Conservation (phyloP, 2,113 vertebrate genomes). For the Enhydra lutris region DNA sequence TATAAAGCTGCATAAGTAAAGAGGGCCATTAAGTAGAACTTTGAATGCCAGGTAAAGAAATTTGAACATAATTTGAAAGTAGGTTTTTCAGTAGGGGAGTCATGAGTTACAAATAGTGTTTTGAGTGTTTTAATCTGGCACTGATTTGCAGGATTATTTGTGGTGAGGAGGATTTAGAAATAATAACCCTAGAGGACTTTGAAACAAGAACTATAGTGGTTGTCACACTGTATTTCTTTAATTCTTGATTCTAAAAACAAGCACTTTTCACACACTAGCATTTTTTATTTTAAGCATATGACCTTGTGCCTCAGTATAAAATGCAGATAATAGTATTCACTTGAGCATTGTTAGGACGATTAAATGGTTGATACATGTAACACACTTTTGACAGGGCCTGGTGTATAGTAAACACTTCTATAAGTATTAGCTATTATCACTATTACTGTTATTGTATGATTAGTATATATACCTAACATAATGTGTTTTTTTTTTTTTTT, state of each 20-base stretch:
- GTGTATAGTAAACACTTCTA: not conserved
- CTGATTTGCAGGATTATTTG: not conserved
- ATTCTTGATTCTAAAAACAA: not conserved
- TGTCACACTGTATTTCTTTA: constrained; percentile 1
- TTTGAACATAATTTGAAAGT: not conserved
- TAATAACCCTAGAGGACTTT: not conserved
- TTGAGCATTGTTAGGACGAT: constrained; percentile 2
- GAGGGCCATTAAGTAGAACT: not conserved
- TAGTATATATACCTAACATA: not conserved
- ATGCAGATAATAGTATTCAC: not conserved
- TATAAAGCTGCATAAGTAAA: constrained; percentile 17
- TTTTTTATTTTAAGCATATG: not conserved
- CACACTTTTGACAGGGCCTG: not conserved
- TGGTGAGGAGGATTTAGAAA: not conserved
- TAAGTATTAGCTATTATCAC: constrained; percentile 3
- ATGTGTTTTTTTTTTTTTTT: not conserved
- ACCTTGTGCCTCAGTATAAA: constrained; percentile 21
- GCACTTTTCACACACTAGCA: not conserved
- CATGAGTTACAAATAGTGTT: not conserved
- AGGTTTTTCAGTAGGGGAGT: not conserved
- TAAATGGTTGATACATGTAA: constrained; percentile 24
- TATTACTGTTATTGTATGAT: not conserved
- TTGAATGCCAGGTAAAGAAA: not conserved
- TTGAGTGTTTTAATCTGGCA: not conserved
- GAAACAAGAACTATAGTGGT: not conserved